Evolutionary conservation across 2,888 invertebrate genomes (phyloP).

Genomic region (Dascillus cervinus): DNA sequence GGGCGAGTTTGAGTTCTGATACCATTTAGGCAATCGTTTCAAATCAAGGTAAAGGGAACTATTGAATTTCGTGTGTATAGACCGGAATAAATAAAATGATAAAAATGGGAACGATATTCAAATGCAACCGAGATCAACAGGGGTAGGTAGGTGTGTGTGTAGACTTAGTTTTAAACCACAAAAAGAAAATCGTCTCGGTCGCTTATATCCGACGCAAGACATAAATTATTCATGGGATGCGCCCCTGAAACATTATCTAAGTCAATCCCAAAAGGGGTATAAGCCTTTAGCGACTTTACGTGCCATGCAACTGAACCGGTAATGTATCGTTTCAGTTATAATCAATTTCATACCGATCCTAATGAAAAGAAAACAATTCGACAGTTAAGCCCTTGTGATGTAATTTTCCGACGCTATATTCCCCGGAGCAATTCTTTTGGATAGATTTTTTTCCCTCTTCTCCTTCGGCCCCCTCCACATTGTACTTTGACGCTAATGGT

Average conservation of each 20-base stretch:
- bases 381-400: constrained; percentile 10
- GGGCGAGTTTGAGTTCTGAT: too few relatives aligned
- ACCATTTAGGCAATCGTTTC: too few relatives aligned
- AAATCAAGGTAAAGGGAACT: too few relatives aligned
- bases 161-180: constrained; percentile 7
- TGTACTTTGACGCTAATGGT: too few relatives aligned
- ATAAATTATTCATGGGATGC: constrained; percentile 31
- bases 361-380: constrained; percentile 19
- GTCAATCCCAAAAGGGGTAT: constrained; percentile 11
- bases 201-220: constrained; percentile 27
- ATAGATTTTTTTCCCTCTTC: too few relatives aligned
- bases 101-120: constrained; percentile 2
- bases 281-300: constrained; percentile 10
- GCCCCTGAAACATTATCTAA: constrained; percentile 28
- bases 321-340: too few relatives aligned
- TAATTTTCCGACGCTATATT: too few relatives aligned
- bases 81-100: too few relatives aligned
- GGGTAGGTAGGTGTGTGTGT: too few relatives aligned
- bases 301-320: constrained; percentile 23
- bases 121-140: constrained; percentile 5
- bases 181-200: constrained; percentile 12
- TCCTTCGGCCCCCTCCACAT: too few relatives aligned
- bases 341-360: constrained; percentile 22
- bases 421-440: too few relatives aligned
- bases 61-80: too few relatives aligned